These are phyloP conservation scores for Habrosyne pyritoides DNA, from an alignment of 2,888 invertebrate genomes.

Conservation along the genomic window DNA sequence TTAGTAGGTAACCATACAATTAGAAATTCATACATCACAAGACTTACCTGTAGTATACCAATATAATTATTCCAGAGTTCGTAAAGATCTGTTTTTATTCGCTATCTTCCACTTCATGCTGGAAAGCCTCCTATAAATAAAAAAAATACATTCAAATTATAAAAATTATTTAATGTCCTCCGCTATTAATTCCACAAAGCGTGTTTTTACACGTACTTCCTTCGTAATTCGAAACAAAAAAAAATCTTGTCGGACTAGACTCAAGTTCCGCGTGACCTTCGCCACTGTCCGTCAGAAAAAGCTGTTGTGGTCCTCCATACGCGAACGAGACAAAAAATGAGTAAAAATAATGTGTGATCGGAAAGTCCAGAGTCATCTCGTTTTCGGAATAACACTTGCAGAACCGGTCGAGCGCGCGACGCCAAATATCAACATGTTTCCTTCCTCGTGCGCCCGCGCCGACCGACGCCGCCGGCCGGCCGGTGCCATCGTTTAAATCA, in stretches of 20 bases:
- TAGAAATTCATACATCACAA: too few species aligned
- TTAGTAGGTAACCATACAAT: too few species aligned
- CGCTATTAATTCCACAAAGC: conserved; percentile 47
- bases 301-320: conserved; percentile 57
- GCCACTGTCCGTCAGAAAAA: conserved; percentile 64
- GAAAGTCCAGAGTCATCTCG: conserved; percentile 79
- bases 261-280: conserved; percentile 73
- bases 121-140: too few species aligned
- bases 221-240: conserved; percentile 56
- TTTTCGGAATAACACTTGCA: conserved; percentile 81
- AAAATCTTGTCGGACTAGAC: conserved; percentile 55
- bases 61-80: too few species aligned
- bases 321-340: conserved; percentile 40
- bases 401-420: conserved; percentile 70
- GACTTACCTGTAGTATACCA: too few species aligned
- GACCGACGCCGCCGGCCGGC: neutral
- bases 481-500: neutral
- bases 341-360: conserved; percentile 61
- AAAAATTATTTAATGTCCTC: conserved; percentile 35
- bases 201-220: conserved; percentile 61
- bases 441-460: conserved; percentile 67
- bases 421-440: conserved; percentile 80
- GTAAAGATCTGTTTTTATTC: too few species aligned
- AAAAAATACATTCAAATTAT: too few species aligned
- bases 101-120: too few species aligned